phyloP scores from a whole-genome alignment of 2,888 invertebrate genomes.

The Hetaerina titia region DNA sequence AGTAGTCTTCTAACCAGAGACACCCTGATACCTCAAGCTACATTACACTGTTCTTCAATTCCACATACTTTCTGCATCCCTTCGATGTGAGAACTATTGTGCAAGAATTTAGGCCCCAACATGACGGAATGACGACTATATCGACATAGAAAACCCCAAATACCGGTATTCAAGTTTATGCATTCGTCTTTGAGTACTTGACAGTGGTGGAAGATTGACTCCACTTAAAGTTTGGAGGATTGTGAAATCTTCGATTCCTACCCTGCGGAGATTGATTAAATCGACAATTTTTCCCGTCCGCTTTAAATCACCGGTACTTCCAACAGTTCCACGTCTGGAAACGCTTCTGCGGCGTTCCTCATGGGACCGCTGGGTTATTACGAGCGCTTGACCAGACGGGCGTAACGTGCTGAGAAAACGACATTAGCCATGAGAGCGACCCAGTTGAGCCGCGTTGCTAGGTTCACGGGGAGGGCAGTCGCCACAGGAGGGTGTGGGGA shows the following conservation, averaged over 20 bases:
- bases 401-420: constrained; percentile 27
- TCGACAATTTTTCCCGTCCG: neutral
- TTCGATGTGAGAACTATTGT: no score
- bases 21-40: no score
- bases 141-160: no score
- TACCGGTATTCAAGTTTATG: no score
- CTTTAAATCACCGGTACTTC: neutral
- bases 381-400: constrained; percentile 27
- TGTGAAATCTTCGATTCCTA: neutral
- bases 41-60: no score
- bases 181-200: no score
- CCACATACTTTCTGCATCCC: no score
- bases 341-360: neutral
- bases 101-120: no score
- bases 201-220: no score
- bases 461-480: neutral
- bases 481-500: neutral
- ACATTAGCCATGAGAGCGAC: constrained; percentile 35
- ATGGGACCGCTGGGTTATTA: neutral
- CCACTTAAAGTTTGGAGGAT: neutral
- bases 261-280: neutral
- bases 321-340: neutral
- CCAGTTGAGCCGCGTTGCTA: neutral
- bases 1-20: no score
- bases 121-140: no score